Percentiles rank a stretch among this genome's conserved stretches.
Conservation (phyloP, 2,888 invertebrate genomes). For the Mimachlamys varia region DNA sequence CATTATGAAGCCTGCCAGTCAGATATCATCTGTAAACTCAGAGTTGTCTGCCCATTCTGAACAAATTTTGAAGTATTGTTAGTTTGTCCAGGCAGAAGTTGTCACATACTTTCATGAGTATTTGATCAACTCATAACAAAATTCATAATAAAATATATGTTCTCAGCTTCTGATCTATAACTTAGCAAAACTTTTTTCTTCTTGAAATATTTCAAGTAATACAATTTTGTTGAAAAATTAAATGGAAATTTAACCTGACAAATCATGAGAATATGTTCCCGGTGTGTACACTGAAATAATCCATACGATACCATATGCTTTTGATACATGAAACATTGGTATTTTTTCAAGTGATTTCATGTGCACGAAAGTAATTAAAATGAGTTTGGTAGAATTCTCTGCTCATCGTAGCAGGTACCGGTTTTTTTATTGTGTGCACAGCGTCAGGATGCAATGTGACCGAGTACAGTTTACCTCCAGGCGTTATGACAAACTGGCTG, state of each 20-base stretch:
- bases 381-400: not conserved
- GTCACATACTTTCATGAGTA: not conserved
- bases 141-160: too few relatives aligned
- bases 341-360: slow-evolving; percentile 15
- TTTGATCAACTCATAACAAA: not conserved
- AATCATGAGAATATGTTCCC: not conserved
- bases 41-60: slow-evolving; percentile 6
- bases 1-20: not conserved
- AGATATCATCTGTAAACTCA: not conserved
- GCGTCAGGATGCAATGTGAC: not conserved
- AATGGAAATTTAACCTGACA: not conserved
- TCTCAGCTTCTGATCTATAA: too few relatives aligned
- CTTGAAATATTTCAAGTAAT: not conserved
- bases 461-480: not conserved
- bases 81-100: not conserved
- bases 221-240: not conserved
- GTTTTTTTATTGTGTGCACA: not conserved
- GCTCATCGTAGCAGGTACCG: not conserved
- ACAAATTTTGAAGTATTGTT: not conserved
- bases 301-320: not conserved
- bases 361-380: not conserved
- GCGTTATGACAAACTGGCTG: not conserved
- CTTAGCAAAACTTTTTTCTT: too few relatives aligned
- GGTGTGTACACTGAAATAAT: not conserved
- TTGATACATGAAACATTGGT: not conserved